Conservation (phyloP, 2,888 invertebrate species). For the Busseola fusca region DNA sequence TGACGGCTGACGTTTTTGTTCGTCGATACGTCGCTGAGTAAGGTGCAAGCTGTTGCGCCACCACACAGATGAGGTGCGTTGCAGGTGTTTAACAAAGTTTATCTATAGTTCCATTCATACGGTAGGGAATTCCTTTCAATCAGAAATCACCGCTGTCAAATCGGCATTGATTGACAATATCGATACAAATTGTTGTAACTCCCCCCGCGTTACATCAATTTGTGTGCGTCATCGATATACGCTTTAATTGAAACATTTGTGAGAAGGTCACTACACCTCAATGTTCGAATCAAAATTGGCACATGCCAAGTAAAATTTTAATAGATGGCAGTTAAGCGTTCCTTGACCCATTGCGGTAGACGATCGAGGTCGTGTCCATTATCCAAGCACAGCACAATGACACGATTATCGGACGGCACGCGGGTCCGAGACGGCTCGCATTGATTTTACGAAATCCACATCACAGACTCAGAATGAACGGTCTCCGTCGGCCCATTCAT, state of each 20-base stretch:
- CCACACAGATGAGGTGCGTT: constrained; percentile 34
- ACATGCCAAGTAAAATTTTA: constrained; percentile 76
- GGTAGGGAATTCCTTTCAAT: constrained; percentile 16
- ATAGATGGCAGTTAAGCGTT: constrained; percentile 78
- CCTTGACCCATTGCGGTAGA: constrained; percentile 75
- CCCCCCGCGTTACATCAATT: too few relatives aligned
- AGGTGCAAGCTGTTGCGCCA: constrained; percentile 66
- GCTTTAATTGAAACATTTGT: constrained; percentile 40
- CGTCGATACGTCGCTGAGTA: constrained; percentile 69
- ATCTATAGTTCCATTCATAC: constrained; percentile 29
- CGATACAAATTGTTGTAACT: too few relatives aligned
- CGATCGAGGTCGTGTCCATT: constrained; percentile 77
- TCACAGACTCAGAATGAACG: constrained; percentile 85
- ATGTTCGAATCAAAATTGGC: constrained; percentile 66
- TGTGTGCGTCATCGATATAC: constrained; percentile 35
- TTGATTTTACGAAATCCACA: constrained; percentile 88
- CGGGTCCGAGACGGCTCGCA: constrained; percentile 82
- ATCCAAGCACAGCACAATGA: constrained; percentile 82
- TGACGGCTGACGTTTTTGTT: constrained; percentile 85
- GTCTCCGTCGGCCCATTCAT: constrained; percentile 87
- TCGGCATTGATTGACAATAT: constrained; percentile 16
- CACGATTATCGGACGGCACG: constrained; percentile 80
- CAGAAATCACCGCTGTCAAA: constrained; percentile 38
- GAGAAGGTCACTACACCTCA: constrained; percentile 40
- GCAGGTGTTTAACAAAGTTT: constrained; percentile 42